Evolutionary conservation across 2,888 invertebrate species (phyloP).

Genomic region (Myathropa florea): DNA sequence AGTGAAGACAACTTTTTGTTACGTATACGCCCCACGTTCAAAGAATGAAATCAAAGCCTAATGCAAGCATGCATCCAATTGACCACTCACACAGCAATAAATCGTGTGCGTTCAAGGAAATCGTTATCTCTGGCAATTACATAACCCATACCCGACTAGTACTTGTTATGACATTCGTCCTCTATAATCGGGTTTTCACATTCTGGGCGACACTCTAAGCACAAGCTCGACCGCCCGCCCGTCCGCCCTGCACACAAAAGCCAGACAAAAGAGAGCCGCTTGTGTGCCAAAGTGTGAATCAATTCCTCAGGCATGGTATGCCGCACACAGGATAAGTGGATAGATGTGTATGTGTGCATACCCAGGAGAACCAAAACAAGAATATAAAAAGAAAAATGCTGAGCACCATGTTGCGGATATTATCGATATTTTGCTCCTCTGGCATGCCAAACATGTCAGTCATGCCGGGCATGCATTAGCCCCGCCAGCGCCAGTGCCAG

Average conservation of each 20-base stretch:
- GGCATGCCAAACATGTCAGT: conserved; percentile 10
- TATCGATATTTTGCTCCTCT: conserved; percentile 49
- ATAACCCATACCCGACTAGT: conserved; percentile 24
- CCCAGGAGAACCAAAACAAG: not conserved
- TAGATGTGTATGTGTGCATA: not conserved
- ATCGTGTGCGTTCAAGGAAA: not conserved
- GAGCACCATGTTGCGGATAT: conserved; percentile 33
- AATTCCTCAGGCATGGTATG: conserved; percentile 11
- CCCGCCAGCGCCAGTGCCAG: not conserved
- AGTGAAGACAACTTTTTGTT: not conserved
- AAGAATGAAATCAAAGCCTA: not conserved
- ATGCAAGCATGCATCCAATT: not conserved
- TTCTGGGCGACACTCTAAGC: conserved; percentile 1
- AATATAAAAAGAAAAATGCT: not conserved
- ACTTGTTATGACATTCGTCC: conserved; percentile 41
- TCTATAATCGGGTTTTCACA: conserved; percentile 30
- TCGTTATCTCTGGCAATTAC: conserved; percentile 28
- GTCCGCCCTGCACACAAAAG: conserved; percentile 7
- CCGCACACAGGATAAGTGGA: conserved; percentile 10
- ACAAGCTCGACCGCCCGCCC: not conserved
- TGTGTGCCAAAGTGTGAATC: conserved; percentile 44
- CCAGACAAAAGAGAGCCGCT: conserved; percentile 40
- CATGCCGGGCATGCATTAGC: conserved; percentile 23
- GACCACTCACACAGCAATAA: not conserved
- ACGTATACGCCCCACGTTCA: conserved; percentile 11